A percentile compares a stretch with the other conserved stretches of the same genome.
Conservation (phyloP, 2,888 invertebrate genomes). For the Glaucopsyche alexis region DNA sequence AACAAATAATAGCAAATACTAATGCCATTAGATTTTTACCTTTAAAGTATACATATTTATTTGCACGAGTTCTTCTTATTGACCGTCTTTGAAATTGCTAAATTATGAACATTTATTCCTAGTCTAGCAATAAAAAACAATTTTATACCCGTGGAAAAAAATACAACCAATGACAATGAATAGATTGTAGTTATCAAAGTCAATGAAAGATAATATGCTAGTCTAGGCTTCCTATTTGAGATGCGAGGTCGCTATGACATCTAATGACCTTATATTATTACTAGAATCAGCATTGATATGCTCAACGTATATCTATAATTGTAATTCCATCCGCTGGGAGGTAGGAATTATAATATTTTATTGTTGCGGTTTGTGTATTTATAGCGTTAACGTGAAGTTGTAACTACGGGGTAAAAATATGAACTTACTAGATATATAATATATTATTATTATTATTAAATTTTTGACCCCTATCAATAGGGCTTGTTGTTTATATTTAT, state of each 20-base stretch:
- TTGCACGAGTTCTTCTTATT: too few species aligned
- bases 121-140: background rate
- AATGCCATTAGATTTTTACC: too few species aligned
- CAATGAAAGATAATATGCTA: slow-evolving; percentile 41
- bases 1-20: too few species aligned
- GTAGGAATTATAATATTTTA: background rate
- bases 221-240: slow-evolving; percentile 44
- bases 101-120: background rate
- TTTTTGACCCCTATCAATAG: too few species aligned
- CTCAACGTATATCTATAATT: slow-evolving; percentile 3
- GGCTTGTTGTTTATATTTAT: too few species aligned
- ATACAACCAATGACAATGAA: slow-evolving; percentile 33
- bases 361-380: slow-evolving; percentile 13
- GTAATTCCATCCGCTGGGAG: background rate
- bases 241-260: slow-evolving; percentile 42
- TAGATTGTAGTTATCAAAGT: slow-evolving; percentile 40
- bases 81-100: too few species aligned
- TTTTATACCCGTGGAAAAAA: background rate
- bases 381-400: background rate
- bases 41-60: too few species aligned
- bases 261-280: slow-evolving; percentile 31
- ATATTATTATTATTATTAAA: too few species aligned
- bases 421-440: too few species aligned
- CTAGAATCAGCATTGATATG: slow-evolving; percentile 28
- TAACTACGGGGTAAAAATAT: background rate